Conservation (phyloP, 2,113 vertebrate species). For the Aythya baeri region DNA sequence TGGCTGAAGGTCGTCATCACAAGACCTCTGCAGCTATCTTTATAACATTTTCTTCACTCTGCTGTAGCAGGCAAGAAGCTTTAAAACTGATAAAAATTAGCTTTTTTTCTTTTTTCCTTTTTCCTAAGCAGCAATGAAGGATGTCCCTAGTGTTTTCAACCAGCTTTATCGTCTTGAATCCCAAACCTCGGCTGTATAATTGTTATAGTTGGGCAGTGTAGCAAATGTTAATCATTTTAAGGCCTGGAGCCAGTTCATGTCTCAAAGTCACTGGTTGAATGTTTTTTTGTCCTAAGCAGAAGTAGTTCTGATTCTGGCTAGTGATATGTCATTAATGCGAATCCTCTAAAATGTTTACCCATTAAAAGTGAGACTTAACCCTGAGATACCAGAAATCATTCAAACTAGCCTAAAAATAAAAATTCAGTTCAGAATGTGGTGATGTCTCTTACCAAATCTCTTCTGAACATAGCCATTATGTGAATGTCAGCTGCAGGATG, state of each 20-base stretch:
- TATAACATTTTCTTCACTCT: neutral
- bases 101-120: neutral
- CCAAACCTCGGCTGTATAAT: neutral
- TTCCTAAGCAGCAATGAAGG: neutral
- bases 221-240: neutral
- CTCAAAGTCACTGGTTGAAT: neutral
- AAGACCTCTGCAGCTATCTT: neutral
- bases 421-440: neutral
- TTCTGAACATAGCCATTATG: neutral
- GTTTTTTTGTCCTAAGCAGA: neutral
- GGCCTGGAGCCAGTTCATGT: neutral
- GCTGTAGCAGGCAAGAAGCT: neutral
- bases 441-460: neutral
- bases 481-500: neutral
- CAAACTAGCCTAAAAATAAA: neutral
- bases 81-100: neutral
- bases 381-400: neutral
- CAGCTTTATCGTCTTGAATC: neutral
- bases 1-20: neutral
- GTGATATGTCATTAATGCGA: neutral
- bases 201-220: neutral
- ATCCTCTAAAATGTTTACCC: neutral
- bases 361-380: neutral
- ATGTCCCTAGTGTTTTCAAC: neutral
- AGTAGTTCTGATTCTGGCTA: neutral